Conservation (phyloP, 2,888 invertebrate genomes). For the Plutella xylostella region DNA sequence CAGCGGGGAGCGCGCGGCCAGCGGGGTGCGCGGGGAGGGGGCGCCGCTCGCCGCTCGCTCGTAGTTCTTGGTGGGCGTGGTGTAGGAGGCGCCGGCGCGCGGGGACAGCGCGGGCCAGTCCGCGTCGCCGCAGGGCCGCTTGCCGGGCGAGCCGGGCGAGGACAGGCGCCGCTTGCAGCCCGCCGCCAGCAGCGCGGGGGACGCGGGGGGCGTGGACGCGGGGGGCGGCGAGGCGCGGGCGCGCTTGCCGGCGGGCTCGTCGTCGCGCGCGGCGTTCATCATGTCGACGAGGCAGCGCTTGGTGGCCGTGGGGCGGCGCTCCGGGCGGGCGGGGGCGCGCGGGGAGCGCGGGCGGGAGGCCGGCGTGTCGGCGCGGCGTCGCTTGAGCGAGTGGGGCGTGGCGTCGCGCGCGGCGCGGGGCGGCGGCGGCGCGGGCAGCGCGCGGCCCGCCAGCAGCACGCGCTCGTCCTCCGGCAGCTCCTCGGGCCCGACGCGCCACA, state of each 20-base stretch:
- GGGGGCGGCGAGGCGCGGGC: conserved; percentile 9
- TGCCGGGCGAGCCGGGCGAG: not conserved
- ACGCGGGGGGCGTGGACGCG: no score
- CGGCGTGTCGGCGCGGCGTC: conserved; percentile 21
- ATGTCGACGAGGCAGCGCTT: conserved; percentile 54
- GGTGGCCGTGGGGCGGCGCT: conserved; percentile 25
- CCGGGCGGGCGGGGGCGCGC: not conserved
- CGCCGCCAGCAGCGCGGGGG: no score
- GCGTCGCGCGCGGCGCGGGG: conserved; percentile 27
- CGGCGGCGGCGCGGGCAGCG: conserved; percentile 31
- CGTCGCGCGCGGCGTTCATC: conserved; percentile 36
- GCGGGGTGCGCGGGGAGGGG: conserved; percentile 34
- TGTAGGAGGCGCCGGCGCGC: conserved; percentile 37
- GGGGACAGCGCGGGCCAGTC: conserved; percentile 33
- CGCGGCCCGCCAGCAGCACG: conserved; percentile 45
- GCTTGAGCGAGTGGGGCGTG: conserved; percentile 4
- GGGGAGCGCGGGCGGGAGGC: conserved; percentile 16
- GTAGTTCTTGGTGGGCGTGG: conserved; percentile 53
- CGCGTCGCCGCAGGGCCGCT: no score
- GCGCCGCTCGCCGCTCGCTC: conserved; percentile 30
- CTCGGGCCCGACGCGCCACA: conserved; percentile 78
- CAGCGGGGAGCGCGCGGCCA: no score
- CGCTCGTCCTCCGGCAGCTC: conserved; percentile 31
- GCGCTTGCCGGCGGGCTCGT: conserved; percentile 26
- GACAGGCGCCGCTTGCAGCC: no score